These are phyloP conservation scores for Drosophila niveifrons DNA, from an alignment of 2,888 invertebrate genomes.

Conservation along the genomic window DNA sequence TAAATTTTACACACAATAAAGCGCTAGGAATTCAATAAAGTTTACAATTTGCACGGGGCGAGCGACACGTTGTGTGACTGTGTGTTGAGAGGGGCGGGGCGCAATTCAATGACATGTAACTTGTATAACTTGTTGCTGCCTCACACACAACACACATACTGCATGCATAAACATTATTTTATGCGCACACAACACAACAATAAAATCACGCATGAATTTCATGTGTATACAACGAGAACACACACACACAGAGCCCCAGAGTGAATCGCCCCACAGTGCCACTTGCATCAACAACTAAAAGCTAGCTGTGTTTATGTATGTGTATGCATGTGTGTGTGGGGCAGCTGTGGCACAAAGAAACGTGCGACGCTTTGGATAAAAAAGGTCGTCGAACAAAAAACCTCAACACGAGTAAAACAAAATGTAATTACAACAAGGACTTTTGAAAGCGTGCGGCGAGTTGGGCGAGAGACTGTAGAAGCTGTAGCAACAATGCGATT, in stretches of 20 bases:
- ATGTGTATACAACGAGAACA: conserved; percentile 55
- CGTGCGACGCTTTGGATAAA: conserved; percentile 29
- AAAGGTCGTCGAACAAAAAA: conserved; percentile 66
- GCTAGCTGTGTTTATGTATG: conserved; percentile 9
- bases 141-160: conserved; percentile 14
- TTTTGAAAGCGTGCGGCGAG: conserved; percentile 50
- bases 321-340: conserved; percentile 8
- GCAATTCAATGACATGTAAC: conserved; percentile 54
- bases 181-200: conserved; percentile 73
- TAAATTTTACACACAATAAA: conserved; percentile 77
- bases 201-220: conserved; percentile 78
- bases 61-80: not conserved
- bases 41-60: conserved; percentile 58
- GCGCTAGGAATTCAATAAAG: conserved; percentile 75
- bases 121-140: conserved; percentile 70
- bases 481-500: conserved; percentile 54
- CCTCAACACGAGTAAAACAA: conserved; percentile 76
- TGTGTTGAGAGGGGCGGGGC: not conserved
- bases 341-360: conserved; percentile 33
- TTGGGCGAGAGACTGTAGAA: conserved; percentile 5
- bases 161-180: conserved; percentile 74
- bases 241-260: conserved; percentile 41
- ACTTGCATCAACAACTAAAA: conserved; percentile 59
- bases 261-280: conserved; percentile 30
- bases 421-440: conserved; percentile 80